Evolutionary conservation across 2,888 invertebrate species (phyloP).

Genomic region (Carabus problematicus): DNA sequence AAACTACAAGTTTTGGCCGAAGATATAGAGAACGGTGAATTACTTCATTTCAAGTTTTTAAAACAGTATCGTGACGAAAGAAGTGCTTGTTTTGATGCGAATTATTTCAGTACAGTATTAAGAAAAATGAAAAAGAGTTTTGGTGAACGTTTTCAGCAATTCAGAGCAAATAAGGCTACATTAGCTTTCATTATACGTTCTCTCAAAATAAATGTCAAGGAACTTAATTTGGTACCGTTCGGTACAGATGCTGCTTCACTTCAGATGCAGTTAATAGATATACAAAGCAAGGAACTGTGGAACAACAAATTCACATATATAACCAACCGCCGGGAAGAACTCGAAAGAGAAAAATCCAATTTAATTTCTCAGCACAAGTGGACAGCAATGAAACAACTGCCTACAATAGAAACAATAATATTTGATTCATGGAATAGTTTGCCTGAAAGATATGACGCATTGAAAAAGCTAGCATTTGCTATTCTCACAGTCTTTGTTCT

Average conservation of each 20-base stretch:
- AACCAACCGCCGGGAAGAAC: slow-evolving; percentile 55
- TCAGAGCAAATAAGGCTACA: slow-evolving; percentile 49
- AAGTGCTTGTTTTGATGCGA: slow-evolving; percentile 44
- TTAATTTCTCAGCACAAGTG: slow-evolving; percentile 24
- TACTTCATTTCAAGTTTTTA: slow-evolving; percentile 44
- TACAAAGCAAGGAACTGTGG: slow-evolving; percentile 49
- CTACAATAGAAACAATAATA: neutral
- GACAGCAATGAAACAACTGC: slow-evolving; percentile 21
- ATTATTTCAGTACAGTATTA: slow-evolving; percentile 46
- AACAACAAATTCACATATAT: slow-evolving; percentile 50
- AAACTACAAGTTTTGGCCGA: slow-evolving; percentile 48
- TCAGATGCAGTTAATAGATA: slow-evolving; percentile 51
- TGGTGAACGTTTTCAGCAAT: slow-evolving; percentile 50
- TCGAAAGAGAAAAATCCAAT: slow-evolving; percentile 51
- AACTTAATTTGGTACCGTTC: slow-evolving; percentile 46
- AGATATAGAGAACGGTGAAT: slow-evolving; percentile 46
- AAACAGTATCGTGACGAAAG: slow-evolving; percentile 45
- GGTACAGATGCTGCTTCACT: slow-evolving; percentile 48
- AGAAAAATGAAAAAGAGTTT: slow-evolving; percentile 48
- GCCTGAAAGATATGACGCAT: neutral
- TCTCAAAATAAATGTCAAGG: slow-evolving; percentile 47
- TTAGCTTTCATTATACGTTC: slow-evolving; percentile 49
- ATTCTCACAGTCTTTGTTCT: slow-evolving; percentile 17
- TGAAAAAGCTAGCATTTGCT: neutral
- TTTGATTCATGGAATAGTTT: slow-evolving; percentile 22